Evolutionary conservation across 2,113 vertebrate genomes (phyloP).

Genomic region (Galeopterus variegatus): DNA sequence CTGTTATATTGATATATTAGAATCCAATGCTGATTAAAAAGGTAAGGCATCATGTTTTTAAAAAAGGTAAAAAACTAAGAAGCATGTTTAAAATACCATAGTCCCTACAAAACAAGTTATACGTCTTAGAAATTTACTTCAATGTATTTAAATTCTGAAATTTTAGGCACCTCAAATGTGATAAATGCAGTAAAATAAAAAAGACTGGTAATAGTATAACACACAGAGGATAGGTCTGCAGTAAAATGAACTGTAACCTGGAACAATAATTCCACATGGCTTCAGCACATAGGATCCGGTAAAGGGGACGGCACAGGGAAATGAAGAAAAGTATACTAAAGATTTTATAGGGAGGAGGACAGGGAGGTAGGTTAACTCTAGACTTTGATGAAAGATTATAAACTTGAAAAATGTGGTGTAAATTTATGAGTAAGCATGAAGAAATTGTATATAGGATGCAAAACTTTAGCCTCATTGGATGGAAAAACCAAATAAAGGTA

Average conservation of each 20-base stretch:
- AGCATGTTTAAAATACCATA: not conserved
- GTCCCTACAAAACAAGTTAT: not conserved
- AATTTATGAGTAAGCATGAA: constrained; percentile 16
- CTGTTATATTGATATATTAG: not conserved
- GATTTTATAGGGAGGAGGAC: not conserved
- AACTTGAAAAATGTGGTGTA: not conserved
- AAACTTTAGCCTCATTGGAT: not conserved
- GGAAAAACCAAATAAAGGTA: constrained; percentile 8
- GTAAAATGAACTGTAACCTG: not conserved
- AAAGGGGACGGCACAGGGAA: not conserved
- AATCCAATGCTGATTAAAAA: constrained; percentile 4
- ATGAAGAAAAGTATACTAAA: not conserved
- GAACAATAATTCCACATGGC: not conserved
- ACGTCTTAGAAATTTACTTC: not conserved
- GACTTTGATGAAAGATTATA: not conserved
- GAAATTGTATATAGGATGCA: not conserved
- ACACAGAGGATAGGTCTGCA: not conserved
- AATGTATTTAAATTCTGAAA: not conserved
- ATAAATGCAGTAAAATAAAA: not conserved
- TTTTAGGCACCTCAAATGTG: not conserved
- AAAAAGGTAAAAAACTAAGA: not conserved
- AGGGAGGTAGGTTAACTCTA: not conserved
- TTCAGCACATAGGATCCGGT: not conserved
- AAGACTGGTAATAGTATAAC: not conserved
- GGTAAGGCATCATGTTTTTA: not conserved